phyloP scores from a whole-genome alignment of 1,140 invertebrate species.

The Megalonaias nervosa region DNA sequence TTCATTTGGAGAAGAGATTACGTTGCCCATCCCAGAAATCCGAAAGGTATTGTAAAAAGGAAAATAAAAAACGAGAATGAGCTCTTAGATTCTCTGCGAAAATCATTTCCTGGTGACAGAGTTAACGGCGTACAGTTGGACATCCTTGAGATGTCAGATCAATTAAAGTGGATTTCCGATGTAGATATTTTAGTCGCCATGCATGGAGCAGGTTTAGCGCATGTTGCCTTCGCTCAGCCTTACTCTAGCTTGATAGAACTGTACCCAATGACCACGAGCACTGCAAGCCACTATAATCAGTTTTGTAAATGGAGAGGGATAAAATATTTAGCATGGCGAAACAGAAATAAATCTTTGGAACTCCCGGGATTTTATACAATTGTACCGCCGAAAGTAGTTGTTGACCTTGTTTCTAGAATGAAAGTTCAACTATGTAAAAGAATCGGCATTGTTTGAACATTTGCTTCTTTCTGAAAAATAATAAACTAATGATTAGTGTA shows the following conservation, averaged over 20 bases:
- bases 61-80: slow-evolving; percentile 64
- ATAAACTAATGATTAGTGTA: too few relatives aligned
- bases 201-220: slow-evolving; percentile 95
- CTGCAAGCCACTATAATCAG: slow-evolving; percentile 17
- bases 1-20: slow-evolving; percentile 63
- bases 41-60: slow-evolving; percentile 46
- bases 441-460: too few relatives aligned
- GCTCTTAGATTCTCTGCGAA: slow-evolving; percentile 37
- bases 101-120: slow-evolving; percentile 27
- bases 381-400: slow-evolving; percentile 1
- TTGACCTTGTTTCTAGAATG: too few relatives aligned
- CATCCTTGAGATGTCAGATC: slow-evolving; percentile 36
- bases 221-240: slow-evolving; percentile 92
- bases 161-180: slow-evolving; percentile 72
- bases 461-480: too few relatives aligned
- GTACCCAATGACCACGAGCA: slow-evolving; percentile 71
- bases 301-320: slow-evolving; percentile 20
- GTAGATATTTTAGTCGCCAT: slow-evolving; percentile 95
- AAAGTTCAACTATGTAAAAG: too few relatives aligned
- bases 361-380: slow-evolving; percentile 20
- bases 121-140: slow-evolving; percentile 59
- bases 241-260: slow-evolving; percentile 96
- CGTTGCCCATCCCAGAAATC: slow-evolving; percentile 61
- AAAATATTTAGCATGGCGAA: slow-evolving; percentile 28
- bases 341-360: slow-evolving; percentile 15